Conservation (phyloP, 37 sponge, comb jelly and placozoan genomes). For the Oopsacas minuta region DNA sequence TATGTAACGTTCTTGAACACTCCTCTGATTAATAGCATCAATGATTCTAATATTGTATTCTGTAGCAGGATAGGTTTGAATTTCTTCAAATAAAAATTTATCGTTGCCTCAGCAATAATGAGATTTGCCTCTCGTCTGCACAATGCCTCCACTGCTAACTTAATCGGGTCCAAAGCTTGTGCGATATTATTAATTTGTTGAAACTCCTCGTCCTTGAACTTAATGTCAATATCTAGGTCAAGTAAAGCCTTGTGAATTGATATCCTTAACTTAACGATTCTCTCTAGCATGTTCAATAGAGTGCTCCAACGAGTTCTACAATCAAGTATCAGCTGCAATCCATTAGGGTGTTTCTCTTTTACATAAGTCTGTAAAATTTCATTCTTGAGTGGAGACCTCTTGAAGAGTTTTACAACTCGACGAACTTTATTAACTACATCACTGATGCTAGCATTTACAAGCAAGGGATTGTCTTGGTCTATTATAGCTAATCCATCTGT, state of each 20-base stretch:
- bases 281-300: slow-evolving; percentile 12
- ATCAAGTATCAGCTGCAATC: slow-evolving; percentile 8
- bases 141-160: neutral
- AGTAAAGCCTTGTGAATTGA: slow-evolving; percentile 15
- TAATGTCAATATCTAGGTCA: slow-evolving; percentile 13
- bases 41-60: no score
- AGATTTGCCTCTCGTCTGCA: neutral
- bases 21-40: no score
- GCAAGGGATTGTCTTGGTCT: neutral
- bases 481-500: slow-evolving; percentile 13
- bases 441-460: slow-evolving; percentile 4
- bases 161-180: slow-evolving; percentile 18
- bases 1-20: no score
- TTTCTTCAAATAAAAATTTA: no score
- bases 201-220: slow-evolving; percentile 14
- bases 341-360: slow-evolving; percentile 12
- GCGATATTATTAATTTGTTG: slow-evolving; percentile 17
- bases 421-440: slow-evolving; percentile 13
- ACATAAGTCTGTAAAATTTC: slow-evolving; percentile 20
- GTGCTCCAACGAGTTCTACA: slow-evolving; percentile 18
- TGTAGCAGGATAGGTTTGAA: no score
- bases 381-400: slow-evolving; percentile 2
- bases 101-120: no score
- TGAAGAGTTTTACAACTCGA: slow-evolving; percentile 7
- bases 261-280: slow-evolving; percentile 19